A percentile compares a stretch with the other conserved stretches of the same genome.
phyloP scores from a whole-genome alignment of 2,113 vertebrate genomes.

The Danionella cerebrum region DNA sequence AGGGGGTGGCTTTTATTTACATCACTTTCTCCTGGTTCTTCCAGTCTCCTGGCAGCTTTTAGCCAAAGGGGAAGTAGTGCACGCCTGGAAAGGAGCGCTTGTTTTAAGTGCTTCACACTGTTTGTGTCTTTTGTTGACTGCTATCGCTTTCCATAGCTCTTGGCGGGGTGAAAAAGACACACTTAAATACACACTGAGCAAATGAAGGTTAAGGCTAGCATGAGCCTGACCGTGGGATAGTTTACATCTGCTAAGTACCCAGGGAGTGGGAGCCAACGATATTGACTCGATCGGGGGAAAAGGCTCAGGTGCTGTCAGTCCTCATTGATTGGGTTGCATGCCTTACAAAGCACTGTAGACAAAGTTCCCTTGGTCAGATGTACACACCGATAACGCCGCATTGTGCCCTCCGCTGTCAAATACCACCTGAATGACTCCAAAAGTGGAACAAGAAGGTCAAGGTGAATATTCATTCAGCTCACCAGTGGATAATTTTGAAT shows the following conservation, averaged over 20 bases:
- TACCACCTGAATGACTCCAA: constrained; percentile 13
- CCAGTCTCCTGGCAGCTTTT: constrained; percentile 45
- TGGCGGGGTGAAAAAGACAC: constrained; percentile 35
- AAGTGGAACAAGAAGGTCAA: constrained; percentile 28
- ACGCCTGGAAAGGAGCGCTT: constrained; percentile 36
- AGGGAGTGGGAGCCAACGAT: constrained; percentile 30
- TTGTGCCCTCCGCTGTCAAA: constrained; percentile 4
- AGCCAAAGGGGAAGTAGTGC: constrained; percentile 37
- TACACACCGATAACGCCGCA: constrained; percentile 29
- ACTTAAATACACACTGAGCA: constrained; percentile 44
- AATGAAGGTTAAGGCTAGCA: constrained; percentile 42
- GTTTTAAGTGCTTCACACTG: constrained; percentile 52
- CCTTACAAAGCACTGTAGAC: constrained; percentile 27
- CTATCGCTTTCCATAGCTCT: constrained; percentile 32
- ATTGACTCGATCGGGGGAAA: constrained; percentile 25
- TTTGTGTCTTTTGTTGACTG: constrained; percentile 44
- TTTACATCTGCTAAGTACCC: constrained; percentile 43
- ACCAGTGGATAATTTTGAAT: constrained; percentile 29
- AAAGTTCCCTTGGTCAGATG: constrained; percentile 30
- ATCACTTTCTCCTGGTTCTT: constrained; percentile 38
- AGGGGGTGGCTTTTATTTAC: constrained; percentile 38
- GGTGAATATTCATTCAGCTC: constrained; percentile 31
- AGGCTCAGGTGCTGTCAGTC: constrained; percentile 37
- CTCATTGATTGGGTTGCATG: constrained; percentile 28
- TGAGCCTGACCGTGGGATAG: constrained; percentile 38